Evolutionary conservation across 1,140 invertebrate genomes (phyloP).

Genomic region (Papilio polyxenes): DNA sequence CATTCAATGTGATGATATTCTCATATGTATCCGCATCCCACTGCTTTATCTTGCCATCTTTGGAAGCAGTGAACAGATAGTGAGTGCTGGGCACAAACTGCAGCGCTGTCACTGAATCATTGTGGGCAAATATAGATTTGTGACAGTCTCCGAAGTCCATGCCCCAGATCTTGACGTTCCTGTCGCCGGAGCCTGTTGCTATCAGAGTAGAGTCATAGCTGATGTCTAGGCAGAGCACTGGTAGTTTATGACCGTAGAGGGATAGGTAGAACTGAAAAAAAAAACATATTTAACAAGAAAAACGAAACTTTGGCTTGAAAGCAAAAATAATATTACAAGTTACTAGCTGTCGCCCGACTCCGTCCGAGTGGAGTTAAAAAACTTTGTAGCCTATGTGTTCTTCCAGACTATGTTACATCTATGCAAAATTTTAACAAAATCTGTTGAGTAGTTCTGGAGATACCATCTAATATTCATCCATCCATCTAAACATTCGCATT

Average conservation of each 20-base stretch:
- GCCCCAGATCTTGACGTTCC: constrained; percentile 99
- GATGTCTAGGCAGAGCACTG: constrained; percentile 96
- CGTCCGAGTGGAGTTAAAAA: no score
- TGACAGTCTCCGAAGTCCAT: constrained; percentile 99
- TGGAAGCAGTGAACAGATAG: constrained; percentile 95
- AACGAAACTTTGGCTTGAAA: no score
- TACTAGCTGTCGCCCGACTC: no score
- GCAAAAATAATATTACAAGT: no score
- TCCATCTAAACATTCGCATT: no score
- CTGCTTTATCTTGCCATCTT: constrained; percentile 96
- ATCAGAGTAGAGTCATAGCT: constrained; percentile 94
- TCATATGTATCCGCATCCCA: constrained; percentile 98
- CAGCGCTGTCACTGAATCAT: constrained; percentile 94
- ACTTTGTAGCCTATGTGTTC: no score
- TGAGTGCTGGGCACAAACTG: constrained; percentile 95
- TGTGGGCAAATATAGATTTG: constrained; percentile 93
- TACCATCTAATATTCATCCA: no score
- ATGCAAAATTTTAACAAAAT: no score
- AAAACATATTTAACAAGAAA: no score
- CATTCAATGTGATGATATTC: constrained; percentile 94
- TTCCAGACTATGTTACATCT: no score
- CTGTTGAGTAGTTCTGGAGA: no score
- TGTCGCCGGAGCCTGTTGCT: constrained; percentile 96
- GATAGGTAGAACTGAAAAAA: constrained; percentile 93
- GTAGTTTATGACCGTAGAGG: constrained; percentile 98